Conservation (phyloP, 2,888 invertebrate genomes). For the Ormyrus labotus region DNA sequence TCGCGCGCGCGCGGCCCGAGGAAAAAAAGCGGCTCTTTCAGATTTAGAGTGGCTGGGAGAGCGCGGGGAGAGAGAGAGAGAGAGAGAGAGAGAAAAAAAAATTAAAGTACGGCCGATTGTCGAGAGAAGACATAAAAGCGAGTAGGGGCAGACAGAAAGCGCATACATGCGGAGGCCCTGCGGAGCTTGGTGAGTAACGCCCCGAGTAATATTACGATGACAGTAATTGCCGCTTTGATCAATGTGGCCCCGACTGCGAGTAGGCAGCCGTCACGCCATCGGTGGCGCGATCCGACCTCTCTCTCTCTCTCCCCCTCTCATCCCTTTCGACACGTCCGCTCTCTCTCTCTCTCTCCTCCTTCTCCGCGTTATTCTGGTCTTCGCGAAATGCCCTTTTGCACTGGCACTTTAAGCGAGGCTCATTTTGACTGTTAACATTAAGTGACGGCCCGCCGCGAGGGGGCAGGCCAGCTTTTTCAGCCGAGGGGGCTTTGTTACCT, state of each 20-base stretch:
- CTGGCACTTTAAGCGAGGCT: constrained; percentile 54
- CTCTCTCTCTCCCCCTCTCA: constrained; percentile 14
- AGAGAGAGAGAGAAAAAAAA: neutral
- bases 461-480: constrained; percentile 31
- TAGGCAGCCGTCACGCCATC: constrained; percentile 62
- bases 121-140: constrained; percentile 37
- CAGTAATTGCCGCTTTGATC: constrained; percentile 74
- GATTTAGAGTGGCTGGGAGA: neutral
- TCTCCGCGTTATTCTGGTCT: constrained; percentile 41
- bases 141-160: constrained; percentile 34
- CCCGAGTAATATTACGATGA: constrained; percentile 73
- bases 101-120: constrained; percentile 12
- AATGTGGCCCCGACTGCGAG: constrained; percentile 69
- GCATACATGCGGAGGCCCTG: constrained; percentile 29
- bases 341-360: constrained; percentile 16
- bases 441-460: constrained; percentile 44
- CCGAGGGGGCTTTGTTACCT: neutral
- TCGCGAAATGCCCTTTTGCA: constrained; percentile 49
- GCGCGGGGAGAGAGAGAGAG: neutral
- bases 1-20: neutral
- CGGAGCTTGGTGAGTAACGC: constrained; percentile 67
- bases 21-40: neutral
- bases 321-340: neutral
- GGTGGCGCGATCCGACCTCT: constrained; percentile 44
- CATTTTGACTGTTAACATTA: constrained; percentile 54